phyloP scores from a whole-genome alignment of 2,113 vertebrate genomes.

The Nycticebus coucang region DNA sequence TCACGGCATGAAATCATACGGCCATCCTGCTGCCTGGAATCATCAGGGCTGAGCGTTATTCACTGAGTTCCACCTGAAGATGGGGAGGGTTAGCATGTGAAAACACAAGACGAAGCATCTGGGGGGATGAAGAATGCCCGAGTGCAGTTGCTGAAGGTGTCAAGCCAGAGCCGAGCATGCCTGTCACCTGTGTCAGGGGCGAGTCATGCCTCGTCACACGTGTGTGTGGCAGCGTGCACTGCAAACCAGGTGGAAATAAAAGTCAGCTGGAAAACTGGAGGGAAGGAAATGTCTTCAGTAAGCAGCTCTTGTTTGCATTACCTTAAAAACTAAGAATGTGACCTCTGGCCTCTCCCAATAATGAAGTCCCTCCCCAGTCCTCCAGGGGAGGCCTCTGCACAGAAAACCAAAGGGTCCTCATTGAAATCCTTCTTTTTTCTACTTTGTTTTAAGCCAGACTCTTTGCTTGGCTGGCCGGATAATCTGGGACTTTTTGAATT shows the following conservation, averaged over 20 bases:
- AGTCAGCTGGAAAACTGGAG: slow-evolving; percentile 2
- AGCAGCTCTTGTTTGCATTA: slow-evolving; percentile 18
- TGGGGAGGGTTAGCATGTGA: neutral
- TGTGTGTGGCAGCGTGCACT: accelerated
- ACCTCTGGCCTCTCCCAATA: slow-evolving; percentile 66
- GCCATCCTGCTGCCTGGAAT: neutral
- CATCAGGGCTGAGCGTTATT: neutral
- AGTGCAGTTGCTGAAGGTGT: too few relatives aligned
- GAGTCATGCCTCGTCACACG: neutral
- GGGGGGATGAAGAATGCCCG: neutral
- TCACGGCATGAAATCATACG: neutral
- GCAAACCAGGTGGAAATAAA: neutral
- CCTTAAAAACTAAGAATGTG: slow-evolving; percentile 63
- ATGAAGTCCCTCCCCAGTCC: slow-evolving; percentile 21
- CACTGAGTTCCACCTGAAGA: neutral
- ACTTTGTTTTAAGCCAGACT: slow-evolving; percentile 58
- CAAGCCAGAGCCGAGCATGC: neutral
- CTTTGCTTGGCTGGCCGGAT: slow-evolving; percentile 57
- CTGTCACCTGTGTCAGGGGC: neutral
- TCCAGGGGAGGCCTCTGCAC: neutral
- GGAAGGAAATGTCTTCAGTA: slow-evolving; percentile 18
- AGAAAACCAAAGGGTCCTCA: slow-evolving; percentile 16
- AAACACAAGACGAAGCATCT: neutral
- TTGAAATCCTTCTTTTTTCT: slow-evolving; percentile 28
- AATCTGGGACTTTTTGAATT: slow-evolving; percentile 74